Conservation (phyloP, 2,113 vertebrate species). For the Silurus glanis region DNA sequence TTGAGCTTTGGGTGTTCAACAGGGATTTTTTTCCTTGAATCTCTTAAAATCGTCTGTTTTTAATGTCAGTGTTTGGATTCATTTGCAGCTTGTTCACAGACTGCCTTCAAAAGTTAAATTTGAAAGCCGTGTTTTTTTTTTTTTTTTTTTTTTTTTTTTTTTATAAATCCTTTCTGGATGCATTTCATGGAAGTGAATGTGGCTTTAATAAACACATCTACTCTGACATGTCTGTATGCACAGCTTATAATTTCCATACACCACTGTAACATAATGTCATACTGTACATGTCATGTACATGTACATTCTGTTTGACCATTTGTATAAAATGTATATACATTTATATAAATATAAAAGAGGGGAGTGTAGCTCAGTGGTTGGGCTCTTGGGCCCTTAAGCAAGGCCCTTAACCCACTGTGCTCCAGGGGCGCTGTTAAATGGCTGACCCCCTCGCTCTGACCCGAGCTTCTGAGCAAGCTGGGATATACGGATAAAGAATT, state of each 20-base stretch:
- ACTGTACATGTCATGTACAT: background rate
- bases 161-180: slow-evolving; percentile 46
- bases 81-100: slow-evolving; percentile 52
- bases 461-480: too few relatives aligned
- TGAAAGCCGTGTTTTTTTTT: slow-evolving; percentile 42
- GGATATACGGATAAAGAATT: too few relatives aligned
- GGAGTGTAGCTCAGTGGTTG: too few relatives aligned
- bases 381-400: too few relatives aligned
- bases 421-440: too few relatives aligned
- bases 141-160: slow-evolving; percentile 41
- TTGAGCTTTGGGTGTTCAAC: slow-evolving; percentile 68
- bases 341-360: too few relatives aligned
- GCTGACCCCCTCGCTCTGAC: too few relatives aligned
- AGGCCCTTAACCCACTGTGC: too few relatives aligned
- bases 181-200: slow-evolving; percentile 40
- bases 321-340: too few relatives aligned
- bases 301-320: too few relatives aligned
- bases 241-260: background rate
- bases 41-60: slow-evolving; percentile 65
- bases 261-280: background rate
- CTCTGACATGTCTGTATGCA: background rate
- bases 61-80: slow-evolving; percentile 64
- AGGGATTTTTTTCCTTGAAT: slow-evolving; percentile 66
- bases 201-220: slow-evolving; percentile 47
- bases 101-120: slow-evolving; percentile 40